phyloP scores from a whole-genome alignment of 2,797 vertebrate species.

The Vireo griseus region DNA sequence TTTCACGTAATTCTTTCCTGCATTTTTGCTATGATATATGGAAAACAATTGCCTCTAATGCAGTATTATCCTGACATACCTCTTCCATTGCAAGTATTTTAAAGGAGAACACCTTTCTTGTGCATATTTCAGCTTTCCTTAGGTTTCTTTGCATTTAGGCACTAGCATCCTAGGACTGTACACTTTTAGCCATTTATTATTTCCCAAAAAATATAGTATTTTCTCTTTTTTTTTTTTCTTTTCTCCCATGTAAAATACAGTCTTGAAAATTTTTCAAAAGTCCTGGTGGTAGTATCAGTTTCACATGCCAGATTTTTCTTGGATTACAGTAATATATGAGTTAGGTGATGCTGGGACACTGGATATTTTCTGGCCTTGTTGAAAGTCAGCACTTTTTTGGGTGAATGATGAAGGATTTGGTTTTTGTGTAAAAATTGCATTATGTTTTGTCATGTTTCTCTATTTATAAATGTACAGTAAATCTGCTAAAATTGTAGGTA shows the following conservation, averaged over 20 bases:
- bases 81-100: conserved; percentile 60
- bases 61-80: conserved; percentile 75
- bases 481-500: conserved; percentile 56
- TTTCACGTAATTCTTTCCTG: conserved; percentile 51
- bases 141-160: conserved; percentile 32
- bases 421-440: conserved; percentile 44
- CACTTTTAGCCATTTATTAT: conserved; percentile 10
- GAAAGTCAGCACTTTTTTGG: conserved; percentile 80
- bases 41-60: conserved; percentile 60
- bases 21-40: conserved; percentile 67
- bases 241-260: not conserved
- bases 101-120: conserved; percentile 8
- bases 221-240: not conserved
- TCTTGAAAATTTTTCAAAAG: conserved; percentile 19
- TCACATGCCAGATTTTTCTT: conserved; percentile 11
- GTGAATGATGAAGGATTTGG: conserved; percentile 55
- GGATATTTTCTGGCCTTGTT: conserved; percentile 63
- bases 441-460: conserved; percentile 68
- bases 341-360: conserved; percentile 51
- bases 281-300: conserved; percentile 14
- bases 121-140: conserved; percentile 39
- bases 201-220: not conserved
- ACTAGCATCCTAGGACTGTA: not conserved
- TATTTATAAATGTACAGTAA: conserved; percentile 67
- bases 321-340: not conserved